These are phyloP conservation scores for Cyclura pinguis DNA, from an alignment of 2,797 vertebrate species.

Conservation along the genomic window DNA sequence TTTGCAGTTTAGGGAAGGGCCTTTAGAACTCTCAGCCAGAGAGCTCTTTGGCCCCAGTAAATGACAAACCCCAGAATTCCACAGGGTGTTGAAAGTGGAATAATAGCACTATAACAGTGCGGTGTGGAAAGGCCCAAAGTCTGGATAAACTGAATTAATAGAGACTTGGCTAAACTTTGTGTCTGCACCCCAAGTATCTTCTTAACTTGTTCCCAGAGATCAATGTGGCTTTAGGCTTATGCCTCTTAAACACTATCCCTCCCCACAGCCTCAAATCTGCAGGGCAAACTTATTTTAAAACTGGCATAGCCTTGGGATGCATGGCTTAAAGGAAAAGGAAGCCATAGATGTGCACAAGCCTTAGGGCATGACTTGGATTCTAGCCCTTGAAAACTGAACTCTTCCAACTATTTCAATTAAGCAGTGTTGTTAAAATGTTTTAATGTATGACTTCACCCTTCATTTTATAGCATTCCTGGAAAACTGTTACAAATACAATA, in stretches of 20 bases:
- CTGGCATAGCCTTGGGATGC: not conserved
- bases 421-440: slow-evolving; percentile 71
- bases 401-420: slow-evolving; percentile 65
- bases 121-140: not conserved
- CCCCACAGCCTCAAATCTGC: not conserved
- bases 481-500: slow-evolving; percentile 75
- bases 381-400: slow-evolving; percentile 21
- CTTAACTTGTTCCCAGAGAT: not conserved
- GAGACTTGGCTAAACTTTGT: not conserved
- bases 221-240: not conserved
- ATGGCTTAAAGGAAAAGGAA: not conserved
- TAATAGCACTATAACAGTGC: too few relatives aligned
- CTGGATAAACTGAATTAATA: not conserved
- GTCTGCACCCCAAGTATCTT: not conserved
- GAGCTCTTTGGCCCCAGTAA: too few relatives aligned
- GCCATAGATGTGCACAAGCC: not conserved
- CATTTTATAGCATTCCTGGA: slow-evolving; percentile 73
- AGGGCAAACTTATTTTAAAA: slow-evolving; percentile 13
- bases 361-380: slow-evolving; percentile 24
- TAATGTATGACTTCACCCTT: slow-evolving; percentile 73
- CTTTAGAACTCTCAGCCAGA: too few relatives aligned
- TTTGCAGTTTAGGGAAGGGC: too few relatives aligned
- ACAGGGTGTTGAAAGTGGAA: too few relatives aligned
- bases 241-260: not conserved
- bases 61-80: too few relatives aligned